These are phyloP conservation scores for Hyla sarda DNA, from an alignment of 2,113 vertebrate species.

Conservation along the genomic window DNA sequence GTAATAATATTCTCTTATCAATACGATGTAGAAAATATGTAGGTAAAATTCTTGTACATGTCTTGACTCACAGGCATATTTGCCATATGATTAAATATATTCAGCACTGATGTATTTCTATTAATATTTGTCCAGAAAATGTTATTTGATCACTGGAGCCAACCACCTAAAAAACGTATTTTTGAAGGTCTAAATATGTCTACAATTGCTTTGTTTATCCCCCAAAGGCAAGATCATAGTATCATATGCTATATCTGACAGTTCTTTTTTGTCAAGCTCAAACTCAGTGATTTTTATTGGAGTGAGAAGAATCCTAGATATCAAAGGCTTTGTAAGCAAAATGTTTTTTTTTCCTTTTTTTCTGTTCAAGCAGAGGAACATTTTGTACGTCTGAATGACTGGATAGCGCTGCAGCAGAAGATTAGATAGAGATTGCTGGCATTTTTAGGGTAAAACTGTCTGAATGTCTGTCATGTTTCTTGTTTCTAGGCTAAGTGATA, in stretches of 20 bases:
- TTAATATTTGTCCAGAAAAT: background rate
- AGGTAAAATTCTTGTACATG: background rate
- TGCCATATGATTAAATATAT: background rate
- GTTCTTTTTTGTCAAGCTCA: constrained; percentile 9
- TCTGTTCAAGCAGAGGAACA: background rate
- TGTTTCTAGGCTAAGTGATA: background rate
- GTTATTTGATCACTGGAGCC: background rate
- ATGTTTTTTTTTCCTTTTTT: background rate
- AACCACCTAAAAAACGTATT: background rate
- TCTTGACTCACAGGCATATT: background rate
- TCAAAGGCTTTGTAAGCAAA: constrained; percentile 41
- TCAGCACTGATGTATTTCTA: background rate
- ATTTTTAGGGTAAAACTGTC: constrained; percentile 11
- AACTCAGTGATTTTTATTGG: constrained; percentile 18
- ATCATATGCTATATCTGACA: constrained; percentile 23
- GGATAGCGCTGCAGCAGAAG: background rate
- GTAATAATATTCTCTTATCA: background rate
- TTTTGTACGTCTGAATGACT: background rate
- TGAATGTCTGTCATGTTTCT: background rate
- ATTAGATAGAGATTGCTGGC: background rate
- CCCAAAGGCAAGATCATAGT: background rate
- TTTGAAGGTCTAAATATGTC: background rate
- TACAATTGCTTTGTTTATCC: constrained; percentile 10
- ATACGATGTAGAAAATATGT: no score
- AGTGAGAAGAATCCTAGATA: constrained; percentile 12